Conservation (phyloP, 64 coral and sea anemone species). For the Actinia equina region DNA sequence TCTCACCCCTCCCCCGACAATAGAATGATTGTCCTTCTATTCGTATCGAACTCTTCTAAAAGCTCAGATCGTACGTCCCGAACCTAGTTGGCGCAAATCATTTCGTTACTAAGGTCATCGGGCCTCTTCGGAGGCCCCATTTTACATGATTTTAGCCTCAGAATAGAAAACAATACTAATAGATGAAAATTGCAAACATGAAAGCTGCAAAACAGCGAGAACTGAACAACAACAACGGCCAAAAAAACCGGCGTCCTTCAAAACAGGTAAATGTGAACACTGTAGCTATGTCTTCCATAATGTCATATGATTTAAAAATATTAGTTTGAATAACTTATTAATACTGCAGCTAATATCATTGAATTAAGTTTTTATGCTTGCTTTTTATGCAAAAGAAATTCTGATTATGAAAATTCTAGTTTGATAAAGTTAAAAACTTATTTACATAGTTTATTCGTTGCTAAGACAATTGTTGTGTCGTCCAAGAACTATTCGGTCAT, state of each 20-base stretch:
- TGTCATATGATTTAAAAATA: no score
- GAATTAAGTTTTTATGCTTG: neutral
- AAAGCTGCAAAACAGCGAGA: neutral
- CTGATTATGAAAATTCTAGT: neutral
- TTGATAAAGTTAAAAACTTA: no score
- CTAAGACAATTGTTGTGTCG: neutral
- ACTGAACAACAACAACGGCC: neutral
- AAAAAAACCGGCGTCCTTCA: neutral
- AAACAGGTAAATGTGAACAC: neutral
- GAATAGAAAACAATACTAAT: neutral
- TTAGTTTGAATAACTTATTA: neutral
- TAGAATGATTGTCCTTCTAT: no score
- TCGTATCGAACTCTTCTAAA: no score
- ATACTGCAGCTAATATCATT: neutral
- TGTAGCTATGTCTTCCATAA: neutral
- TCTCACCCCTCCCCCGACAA: no score
- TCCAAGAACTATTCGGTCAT: neutral
- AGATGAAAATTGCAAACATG: neutral
- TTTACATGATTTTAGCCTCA: neutral
- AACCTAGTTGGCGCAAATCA: neutral
- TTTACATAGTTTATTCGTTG: neutral
- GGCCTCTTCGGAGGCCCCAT: slow-evolving; percentile 12
- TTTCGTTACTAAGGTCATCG: neutral
- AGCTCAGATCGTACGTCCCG: no score
- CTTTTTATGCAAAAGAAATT: neutral